Conservation (phyloP, 2,113 vertebrate genomes). For the Chloropsis cyanopogon region DNA sequence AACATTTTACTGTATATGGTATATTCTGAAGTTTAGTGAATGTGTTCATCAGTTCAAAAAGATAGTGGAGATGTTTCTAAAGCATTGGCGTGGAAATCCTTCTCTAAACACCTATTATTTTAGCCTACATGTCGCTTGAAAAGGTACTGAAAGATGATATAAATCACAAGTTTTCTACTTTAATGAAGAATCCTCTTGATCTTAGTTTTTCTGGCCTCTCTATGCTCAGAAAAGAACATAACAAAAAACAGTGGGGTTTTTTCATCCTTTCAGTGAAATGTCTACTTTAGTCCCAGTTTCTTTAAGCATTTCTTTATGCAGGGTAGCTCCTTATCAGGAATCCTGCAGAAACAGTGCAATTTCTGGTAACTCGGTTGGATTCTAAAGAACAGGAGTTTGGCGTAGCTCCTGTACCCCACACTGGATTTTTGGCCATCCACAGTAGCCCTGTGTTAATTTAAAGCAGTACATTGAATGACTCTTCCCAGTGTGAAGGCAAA, state of each 20-base stretch:
- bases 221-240: neutral
- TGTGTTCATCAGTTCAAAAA: neutral
- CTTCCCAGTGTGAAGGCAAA: neutral
- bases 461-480: neutral
- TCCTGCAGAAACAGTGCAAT: neutral
- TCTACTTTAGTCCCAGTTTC: neutral
- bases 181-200: neutral
- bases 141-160: neutral
- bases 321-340: neutral
- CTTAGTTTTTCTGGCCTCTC: neutral
- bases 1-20: neutral
- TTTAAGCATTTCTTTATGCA: neutral
- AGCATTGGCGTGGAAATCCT: neutral
- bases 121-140: neutral
- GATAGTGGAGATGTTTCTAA: neutral
- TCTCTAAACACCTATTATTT: neutral
- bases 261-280: neutral
- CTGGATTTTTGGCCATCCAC: neutral
- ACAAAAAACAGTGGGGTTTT: accelerated
- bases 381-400: neutral
- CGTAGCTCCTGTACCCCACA: neutral
- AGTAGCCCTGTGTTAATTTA: neutral
- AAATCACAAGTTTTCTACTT: neutral
- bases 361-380: neutral
- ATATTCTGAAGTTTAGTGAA: neutral